A percentile compares a stretch with the other conserved stretches of the same genome.
phyloP scores from a whole-genome alignment of 2,888 invertebrate species.

The Mythimna albipuncta region DNA sequence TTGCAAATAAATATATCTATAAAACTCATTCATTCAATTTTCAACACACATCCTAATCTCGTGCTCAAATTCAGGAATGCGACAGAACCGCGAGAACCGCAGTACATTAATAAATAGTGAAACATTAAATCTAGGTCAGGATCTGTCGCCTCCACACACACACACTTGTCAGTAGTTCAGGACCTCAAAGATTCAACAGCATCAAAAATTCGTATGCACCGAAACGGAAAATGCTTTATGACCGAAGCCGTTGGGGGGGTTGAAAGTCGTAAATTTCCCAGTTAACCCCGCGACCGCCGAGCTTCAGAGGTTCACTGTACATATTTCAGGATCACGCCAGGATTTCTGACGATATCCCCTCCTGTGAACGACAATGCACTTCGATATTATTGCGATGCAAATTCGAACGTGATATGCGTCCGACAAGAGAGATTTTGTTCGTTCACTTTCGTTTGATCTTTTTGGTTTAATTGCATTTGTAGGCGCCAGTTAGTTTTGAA shows the following conservation, averaged over 20 bases:
- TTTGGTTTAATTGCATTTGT: constrained; percentile 24
- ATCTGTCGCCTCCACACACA: constrained; percentile 39
- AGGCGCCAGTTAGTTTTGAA: background rate
- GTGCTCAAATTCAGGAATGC: constrained; percentile 2
- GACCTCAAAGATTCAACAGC: constrained; percentile 70
- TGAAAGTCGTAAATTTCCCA: constrained; percentile 78
- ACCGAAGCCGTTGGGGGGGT: constrained; percentile 66
- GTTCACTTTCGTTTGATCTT: constrained; percentile 40
- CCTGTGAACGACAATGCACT: constrained; percentile 71
- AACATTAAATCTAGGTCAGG: constrained; percentile 43
- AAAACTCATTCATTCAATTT: background rate
- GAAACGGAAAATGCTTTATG: constrained; percentile 77
- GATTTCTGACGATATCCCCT: constrained; percentile 67
- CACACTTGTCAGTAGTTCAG: constrained; percentile 58
- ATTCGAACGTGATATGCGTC: constrained; percentile 66
- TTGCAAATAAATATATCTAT: too few species aligned
- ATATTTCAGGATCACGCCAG: constrained; percentile 79
- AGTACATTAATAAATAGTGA: constrained; percentile 37
- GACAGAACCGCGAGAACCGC: constrained; percentile 11
- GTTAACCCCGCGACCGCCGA: constrained; percentile 71
- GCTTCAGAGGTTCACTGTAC: constrained; percentile 69
- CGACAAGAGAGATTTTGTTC: constrained; percentile 65
- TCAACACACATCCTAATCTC: background rate
- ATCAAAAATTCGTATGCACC: constrained; percentile 75
- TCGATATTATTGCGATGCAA: constrained; percentile 68